Evolutionary conservation across 1,140 invertebrate species (phyloP).

Genomic region (Scaptomyza montana): DNA sequence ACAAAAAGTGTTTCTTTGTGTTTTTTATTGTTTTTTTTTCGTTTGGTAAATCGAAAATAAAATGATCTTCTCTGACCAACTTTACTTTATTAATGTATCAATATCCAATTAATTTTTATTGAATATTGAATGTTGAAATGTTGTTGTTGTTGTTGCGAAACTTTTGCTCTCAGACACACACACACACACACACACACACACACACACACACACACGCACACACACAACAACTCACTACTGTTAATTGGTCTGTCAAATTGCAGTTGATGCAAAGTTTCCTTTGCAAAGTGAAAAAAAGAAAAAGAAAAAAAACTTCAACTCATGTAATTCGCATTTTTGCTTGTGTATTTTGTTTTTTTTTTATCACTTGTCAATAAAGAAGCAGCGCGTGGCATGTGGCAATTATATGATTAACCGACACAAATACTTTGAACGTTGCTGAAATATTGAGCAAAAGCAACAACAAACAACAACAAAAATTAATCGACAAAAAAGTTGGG

Average conservation of each 20-base stretch:
- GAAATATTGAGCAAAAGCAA: slow-evolving; percentile 17
- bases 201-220: neutral
- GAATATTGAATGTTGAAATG: neutral
- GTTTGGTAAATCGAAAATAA: too few relatives aligned
- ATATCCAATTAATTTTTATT: neutral
- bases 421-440: slow-evolving; percentile 23
- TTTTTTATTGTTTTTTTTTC: too few relatives aligned
- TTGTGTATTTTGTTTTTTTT: too few relatives aligned
- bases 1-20: too few relatives aligned
- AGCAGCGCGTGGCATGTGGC: slow-evolving; percentile 4
- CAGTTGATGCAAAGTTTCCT: neutral
- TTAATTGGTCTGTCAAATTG: slow-evolving; percentile 16
- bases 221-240: neutral
- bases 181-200: neutral
- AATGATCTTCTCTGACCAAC: too few relatives aligned
- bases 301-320: slow-evolving; percentile 16
- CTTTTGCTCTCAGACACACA: neutral
- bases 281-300: neutral
- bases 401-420: slow-evolving; percentile 53
- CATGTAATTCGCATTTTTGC: slow-evolving; percentile 10
- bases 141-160: neutral
- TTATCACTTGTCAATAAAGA: neutral
- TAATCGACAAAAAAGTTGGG: neutral
- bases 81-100: too few relatives aligned
- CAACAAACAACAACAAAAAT: too few relatives aligned